phyloP scores from a whole-genome alignment of 2,888 invertebrate species.

The Eupithecia exiguata region DNA sequence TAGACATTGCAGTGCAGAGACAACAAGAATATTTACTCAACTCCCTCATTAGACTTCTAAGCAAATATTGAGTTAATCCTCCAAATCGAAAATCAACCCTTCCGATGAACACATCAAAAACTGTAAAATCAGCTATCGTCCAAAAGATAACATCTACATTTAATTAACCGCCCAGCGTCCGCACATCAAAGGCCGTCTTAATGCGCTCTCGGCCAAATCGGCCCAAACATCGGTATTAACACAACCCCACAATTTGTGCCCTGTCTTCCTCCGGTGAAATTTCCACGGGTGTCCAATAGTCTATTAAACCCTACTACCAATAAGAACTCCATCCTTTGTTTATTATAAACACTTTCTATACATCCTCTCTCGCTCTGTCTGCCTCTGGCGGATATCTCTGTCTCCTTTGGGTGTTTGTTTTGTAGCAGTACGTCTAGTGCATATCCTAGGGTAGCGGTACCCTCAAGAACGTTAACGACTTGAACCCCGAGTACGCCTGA shows the following conservation, averaged over 20 bases:
- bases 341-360: slow-evolving; percentile 82
- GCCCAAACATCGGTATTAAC: slow-evolving; percentile 69
- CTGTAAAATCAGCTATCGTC: slow-evolving; percentile 56
- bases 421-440: slow-evolving; percentile 77
- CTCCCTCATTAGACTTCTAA: slow-evolving; percentile 8
- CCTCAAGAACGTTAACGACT: slow-evolving; percentile 81
- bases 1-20: neutral
- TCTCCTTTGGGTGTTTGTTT: slow-evolving; percentile 69
- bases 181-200: slow-evolving; percentile 78
- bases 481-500: slow-evolving; percentile 77
- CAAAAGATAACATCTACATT: slow-evolving; percentile 64
- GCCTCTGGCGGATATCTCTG: slow-evolving; percentile 48
- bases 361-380: slow-evolving; percentile 46
- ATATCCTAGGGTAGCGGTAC: slow-evolving; percentile 57
- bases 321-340: slow-evolving; percentile 82
- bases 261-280: slow-evolving; percentile 65
- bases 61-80: slow-evolving; percentile 22
- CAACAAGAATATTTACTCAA: neutral
- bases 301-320: slow-evolving; percentile 66
- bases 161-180: slow-evolving; percentile 65
- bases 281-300: slow-evolving; percentile 72
- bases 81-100: slow-evolving; percentile 29
- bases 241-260: slow-evolving; percentile 62
- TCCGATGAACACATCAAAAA: slow-evolving; percentile 52
- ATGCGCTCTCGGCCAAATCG: slow-evolving; percentile 78